Conservation (phyloP, 1,140 invertebrate genomes). For the Pachypeltis micranthus region DNA sequence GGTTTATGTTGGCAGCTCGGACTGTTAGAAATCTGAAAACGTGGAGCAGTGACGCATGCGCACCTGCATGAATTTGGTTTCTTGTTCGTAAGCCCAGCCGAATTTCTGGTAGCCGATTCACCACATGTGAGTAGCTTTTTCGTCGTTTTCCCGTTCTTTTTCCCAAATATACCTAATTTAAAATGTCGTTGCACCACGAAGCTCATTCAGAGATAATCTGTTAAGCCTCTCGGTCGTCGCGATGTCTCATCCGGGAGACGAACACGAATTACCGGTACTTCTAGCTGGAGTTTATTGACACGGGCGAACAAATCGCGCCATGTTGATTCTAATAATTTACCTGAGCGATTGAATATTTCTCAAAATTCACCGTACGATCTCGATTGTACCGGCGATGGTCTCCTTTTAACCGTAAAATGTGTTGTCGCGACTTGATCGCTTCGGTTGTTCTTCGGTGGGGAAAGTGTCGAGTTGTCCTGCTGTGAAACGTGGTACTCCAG, state of each 20-base stretch:
- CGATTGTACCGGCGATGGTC: too few species aligned
- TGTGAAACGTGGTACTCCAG: not conserved
- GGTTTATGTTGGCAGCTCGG: too few species aligned
- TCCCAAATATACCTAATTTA: not conserved
- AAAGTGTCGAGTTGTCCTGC: not conserved
- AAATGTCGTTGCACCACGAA: too few species aligned
- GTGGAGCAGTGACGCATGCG: not conserved
- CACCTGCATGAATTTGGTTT: conserved; percentile 6
- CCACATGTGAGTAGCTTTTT: conserved; percentile 25
- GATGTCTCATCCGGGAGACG: too few species aligned
- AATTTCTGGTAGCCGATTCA: conserved; percentile 19
- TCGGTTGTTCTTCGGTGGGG: too few species aligned
- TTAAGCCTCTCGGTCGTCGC: not conserved
- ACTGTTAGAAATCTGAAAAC: not conserved
- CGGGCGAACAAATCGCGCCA: conserved; percentile 21
- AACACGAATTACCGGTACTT: conserved; percentile 22
- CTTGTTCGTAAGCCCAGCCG: not conserved
- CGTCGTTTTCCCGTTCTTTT: not conserved
- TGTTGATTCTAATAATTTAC: conserved; percentile 21
- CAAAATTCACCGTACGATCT: too few species aligned
- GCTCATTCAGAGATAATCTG: too few species aligned
- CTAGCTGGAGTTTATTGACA: conserved; percentile 24
- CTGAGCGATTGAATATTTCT: too few species aligned
- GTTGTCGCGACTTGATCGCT: too few species aligned
- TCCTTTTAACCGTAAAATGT: too few species aligned